A percentile compares a stretch with the other conserved stretches of the same genome.
Evolutionary conservation across 2,888 invertebrate genomes (phyloP).

Genomic region (Drosophila emarginata): DNA sequence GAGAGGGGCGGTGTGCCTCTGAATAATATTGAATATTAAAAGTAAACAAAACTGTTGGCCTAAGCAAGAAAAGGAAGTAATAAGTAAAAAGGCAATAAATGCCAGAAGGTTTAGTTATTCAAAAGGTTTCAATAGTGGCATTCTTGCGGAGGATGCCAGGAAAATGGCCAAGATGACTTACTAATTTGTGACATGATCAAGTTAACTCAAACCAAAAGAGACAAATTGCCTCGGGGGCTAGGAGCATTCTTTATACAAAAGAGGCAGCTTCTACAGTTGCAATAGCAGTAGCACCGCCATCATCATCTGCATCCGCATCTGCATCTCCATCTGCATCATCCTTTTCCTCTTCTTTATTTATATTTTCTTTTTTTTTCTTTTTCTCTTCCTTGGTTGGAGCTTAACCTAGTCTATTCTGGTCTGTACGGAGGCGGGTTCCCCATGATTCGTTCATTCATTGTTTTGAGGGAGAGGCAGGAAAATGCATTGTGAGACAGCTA

Average conservation of each 20-base stretch:
- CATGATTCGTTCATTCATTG: not conserved
- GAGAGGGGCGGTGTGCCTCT: not conserved
- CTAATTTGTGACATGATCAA: constrained; percentile 74
- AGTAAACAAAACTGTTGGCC: not conserved
- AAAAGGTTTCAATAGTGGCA: constrained; percentile 22
- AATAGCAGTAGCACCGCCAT: not conserved
- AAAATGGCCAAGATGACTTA: constrained; percentile 57
- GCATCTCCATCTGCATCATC: constrained; percentile 1
- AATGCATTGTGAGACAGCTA: constrained; percentile 6
- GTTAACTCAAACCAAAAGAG: constrained; percentile 53
- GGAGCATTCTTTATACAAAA: not conserved
- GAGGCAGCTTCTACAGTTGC: no score
- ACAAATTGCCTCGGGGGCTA: constrained; percentile 18
- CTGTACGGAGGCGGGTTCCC: not conserved
- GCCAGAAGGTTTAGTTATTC: not conserved
- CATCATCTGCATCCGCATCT: not conserved
- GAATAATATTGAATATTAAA: not conserved
- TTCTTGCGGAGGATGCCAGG: constrained; percentile 17
- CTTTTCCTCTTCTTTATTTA: not conserved
- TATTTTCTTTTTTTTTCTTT: not conserved
- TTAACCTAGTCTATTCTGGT: constrained; percentile 1
- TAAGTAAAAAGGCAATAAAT: constrained; percentile 6
- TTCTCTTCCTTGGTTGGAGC: not conserved
- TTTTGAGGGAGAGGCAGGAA: not conserved
- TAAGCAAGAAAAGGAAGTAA: constrained; percentile 1